A percentile compares a stretch with the other conserved stretches of the same genome.
These are phyloP conservation scores for Geotrypetes seraphini DNA, from an alignment of 2,797 vertebrate species.

Conservation along the genomic window DNA sequence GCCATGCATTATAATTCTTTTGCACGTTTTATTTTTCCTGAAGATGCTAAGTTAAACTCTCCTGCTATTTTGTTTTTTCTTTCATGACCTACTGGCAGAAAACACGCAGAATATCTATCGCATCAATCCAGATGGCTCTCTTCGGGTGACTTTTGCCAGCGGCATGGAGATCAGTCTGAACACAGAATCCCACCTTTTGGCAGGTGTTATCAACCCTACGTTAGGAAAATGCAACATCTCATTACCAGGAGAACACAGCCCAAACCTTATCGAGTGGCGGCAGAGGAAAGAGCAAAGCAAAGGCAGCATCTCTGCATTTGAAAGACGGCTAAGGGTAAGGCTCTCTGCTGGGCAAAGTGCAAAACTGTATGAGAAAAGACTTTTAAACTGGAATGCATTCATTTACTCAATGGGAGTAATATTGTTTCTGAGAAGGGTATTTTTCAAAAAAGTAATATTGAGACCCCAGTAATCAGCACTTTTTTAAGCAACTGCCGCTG, in stretches of 20 bases:
- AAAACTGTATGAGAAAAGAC: no score
- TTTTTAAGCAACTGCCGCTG: no score
- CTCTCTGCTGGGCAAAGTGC: no score
- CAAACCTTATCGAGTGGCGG: slow-evolving; percentile 93
- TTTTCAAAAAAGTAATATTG: no score
- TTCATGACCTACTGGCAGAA: slow-evolving; percentile 44
- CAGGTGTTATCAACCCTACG: slow-evolving; percentile 83
- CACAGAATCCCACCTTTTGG: slow-evolving; percentile 81
- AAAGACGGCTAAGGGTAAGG: slow-evolving; percentile 91
- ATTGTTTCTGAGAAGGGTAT: no score
- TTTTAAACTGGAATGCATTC: no score
- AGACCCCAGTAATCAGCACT: no score
- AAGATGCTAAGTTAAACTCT: slow-evolving; percentile 6
- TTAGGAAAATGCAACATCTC: slow-evolving; percentile 93
- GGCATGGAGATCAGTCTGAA: slow-evolving; percentile 92
- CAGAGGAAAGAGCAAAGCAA: slow-evolving; percentile 92
- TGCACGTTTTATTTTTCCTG: background rate
- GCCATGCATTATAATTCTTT: background rate
- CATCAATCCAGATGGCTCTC: slow-evolving; percentile 85
- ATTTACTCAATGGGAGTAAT: no score
- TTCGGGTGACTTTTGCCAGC: slow-evolving; percentile 82
- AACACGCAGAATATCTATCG: slow-evolving; percentile 77
- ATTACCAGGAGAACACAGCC: slow-evolving; percentile 88
- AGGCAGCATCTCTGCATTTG: slow-evolving; percentile 86
- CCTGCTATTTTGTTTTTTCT: background rate